Conservation (phyloP, 37 sponge, comb jelly and placozoan species). For the Chondrosia reniformis region DNA sequence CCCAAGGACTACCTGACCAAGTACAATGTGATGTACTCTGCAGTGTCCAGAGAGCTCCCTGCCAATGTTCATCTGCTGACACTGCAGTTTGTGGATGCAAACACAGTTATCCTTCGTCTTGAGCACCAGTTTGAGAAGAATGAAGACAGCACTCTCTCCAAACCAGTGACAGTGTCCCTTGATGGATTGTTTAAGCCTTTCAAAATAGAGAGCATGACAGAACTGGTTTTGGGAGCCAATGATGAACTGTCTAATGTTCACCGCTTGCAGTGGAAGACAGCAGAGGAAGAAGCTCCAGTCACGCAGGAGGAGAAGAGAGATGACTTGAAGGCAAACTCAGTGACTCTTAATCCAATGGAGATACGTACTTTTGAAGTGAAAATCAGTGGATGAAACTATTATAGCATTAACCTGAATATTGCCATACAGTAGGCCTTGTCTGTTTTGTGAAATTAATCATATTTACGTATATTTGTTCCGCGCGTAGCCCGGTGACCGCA, state of each 20-base stretch:
- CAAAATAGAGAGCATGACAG: constrained; percentile 35
- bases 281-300: neutral
- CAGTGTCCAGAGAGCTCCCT: constrained; percentile 40
- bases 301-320: neutral
- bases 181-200: constrained; percentile 33
- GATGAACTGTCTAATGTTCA: constrained; percentile 21
- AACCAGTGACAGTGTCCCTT: neutral
- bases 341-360: constrained; percentile 68
- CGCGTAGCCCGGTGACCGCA: too few relatives aligned
- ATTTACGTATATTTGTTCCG: too few relatives aligned
- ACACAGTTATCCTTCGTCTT: constrained; percentile 49
- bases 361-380: constrained; percentile 66
- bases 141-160: constrained; percentile 34
- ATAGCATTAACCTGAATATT: too few relatives aligned
- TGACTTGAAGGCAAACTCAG: neutral
- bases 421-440: too few relatives aligned
- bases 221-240: constrained; percentile 66
- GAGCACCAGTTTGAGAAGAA: constrained; percentile 69
- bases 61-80: constrained; percentile 79
- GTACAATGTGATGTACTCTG: constrained; percentile 20
- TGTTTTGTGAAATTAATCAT: too few relatives aligned
- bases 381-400: too few relatives aligned
- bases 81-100: constrained; percentile 21
- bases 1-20: neutral
- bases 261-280: constrained; percentile 68